Evolutionary conservation across 2,797 vertebrate genomes (phyloP).

Genomic region (Delichon dasypus): DNA sequence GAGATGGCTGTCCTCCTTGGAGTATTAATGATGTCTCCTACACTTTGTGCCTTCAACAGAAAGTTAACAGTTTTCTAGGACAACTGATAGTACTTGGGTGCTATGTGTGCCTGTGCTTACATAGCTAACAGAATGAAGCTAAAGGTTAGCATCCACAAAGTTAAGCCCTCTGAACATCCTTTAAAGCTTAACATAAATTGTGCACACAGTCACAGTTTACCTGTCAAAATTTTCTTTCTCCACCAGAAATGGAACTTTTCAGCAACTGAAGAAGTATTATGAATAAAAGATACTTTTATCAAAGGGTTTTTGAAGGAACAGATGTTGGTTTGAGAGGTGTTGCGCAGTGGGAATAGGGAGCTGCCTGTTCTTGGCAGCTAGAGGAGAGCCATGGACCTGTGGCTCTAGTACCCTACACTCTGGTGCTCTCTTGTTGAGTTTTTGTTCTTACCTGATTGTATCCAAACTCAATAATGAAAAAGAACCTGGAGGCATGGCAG

Average conservation of each 20-base stretch:
- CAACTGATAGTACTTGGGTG: neutral
- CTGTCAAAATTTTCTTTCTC: neutral
- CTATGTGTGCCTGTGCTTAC: rapidly evolving
- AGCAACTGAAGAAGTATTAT: neutral
- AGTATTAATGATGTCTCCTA: neutral
- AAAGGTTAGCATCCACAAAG: neutral
- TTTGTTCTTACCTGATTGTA: neutral
- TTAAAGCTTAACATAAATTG: neutral
- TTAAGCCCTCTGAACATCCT: neutral
- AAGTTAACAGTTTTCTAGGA: neutral
- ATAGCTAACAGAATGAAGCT: neutral
- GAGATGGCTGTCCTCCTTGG: neutral
- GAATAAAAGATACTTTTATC: neutral
- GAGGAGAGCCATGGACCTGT: neutral
- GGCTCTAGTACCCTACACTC: neutral
- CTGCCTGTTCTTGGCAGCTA: neutral
- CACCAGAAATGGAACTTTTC: neutral
- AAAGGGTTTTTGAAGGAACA: neutral
- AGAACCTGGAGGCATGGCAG: neutral
- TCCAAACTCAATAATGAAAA: neutral
- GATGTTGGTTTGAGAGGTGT: neutral
- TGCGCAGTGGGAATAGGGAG: neutral
- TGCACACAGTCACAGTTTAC: neutral
- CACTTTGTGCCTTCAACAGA: neutral
- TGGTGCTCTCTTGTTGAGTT: neutral